Conservation (phyloP, 2,113 vertebrate species). For the Festucalex cinctus region DNA sequence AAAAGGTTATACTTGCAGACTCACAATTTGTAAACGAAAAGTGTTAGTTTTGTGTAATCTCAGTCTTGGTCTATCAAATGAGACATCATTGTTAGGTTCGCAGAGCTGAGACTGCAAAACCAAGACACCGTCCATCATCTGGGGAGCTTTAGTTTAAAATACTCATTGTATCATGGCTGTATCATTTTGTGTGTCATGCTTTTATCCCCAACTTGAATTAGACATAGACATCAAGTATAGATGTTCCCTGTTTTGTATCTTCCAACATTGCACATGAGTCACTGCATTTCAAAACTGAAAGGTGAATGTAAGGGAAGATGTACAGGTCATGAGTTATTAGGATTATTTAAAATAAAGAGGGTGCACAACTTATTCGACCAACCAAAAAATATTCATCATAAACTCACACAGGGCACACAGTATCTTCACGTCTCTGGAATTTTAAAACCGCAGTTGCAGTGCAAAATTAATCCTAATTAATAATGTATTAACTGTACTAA, state of each 20-base stretch:
- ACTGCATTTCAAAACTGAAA: slow-evolving; percentile 57
- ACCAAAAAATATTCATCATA: no score
- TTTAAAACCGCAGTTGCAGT: no score
- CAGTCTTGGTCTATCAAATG: neutral
- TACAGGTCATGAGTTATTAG: slow-evolving; percentile 46
- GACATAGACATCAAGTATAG: neutral
- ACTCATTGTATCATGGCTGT: no score
- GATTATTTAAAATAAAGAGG: no score
- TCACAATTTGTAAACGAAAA: neutral
- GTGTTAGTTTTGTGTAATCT: no score
- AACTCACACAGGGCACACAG: no score
- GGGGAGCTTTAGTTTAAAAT: neutral
- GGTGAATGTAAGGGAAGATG: neutral
- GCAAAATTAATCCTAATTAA: no score
- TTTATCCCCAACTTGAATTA: neutral
- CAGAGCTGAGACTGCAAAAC: neutral
- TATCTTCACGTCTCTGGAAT: no score
- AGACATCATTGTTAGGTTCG: neutral
- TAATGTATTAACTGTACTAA: no score
- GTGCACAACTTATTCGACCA: no score
- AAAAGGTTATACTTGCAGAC: neutral
- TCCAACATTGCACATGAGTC: neutral
- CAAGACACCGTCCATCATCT: neutral
- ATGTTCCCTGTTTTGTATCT: no score
- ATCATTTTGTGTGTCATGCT: neutral